Conservation (phyloP, 2,888 invertebrate genomes). For the Anthophora plumipes region DNA sequence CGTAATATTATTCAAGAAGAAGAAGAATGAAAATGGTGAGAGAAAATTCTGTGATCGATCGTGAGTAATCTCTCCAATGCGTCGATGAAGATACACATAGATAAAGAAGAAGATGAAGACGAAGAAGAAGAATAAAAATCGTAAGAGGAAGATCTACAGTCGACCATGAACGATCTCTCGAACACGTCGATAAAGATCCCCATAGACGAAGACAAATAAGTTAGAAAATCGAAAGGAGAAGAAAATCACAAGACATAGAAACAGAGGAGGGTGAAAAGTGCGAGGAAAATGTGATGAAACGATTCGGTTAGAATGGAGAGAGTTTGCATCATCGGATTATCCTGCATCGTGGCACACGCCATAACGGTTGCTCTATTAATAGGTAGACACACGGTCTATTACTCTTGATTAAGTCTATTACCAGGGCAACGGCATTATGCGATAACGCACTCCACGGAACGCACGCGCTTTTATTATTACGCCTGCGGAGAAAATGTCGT, state of each 20-base stretch:
- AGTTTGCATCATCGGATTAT: constrained; percentile 58
- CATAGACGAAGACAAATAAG: too few relatives aligned
- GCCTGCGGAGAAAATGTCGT: constrained; percentile 34
- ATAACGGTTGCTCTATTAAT: constrained; percentile 73
- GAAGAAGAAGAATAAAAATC: background rate
- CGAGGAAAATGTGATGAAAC: background rate
- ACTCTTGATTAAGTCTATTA: constrained; percentile 79
- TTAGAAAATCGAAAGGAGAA: too few relatives aligned
- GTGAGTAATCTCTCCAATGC: background rate
- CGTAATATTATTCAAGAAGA: too few relatives aligned
- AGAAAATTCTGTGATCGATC: constrained; percentile 1
- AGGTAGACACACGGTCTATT: constrained; percentile 76
- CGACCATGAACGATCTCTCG: too few relatives aligned
- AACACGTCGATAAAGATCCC: too few relatives aligned
- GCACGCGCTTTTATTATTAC: constrained; percentile 33
- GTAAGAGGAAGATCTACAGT: too few relatives aligned
- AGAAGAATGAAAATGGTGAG: too few relatives aligned
- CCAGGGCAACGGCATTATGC: constrained; percentile 73
- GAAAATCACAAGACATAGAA: too few relatives aligned
- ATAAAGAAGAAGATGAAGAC: background rate
- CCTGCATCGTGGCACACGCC: constrained; percentile 58
- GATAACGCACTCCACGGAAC: constrained; percentile 70
- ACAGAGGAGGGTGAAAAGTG: background rate
- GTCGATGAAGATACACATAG: background rate
- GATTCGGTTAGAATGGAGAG: too few relatives aligned